Percentiles rank a stretch among this genome's conserved stretches.
Evolutionary conservation across 2,113 vertebrate species (phyloP).

Genomic region (Casuarius casuarius): DNA sequence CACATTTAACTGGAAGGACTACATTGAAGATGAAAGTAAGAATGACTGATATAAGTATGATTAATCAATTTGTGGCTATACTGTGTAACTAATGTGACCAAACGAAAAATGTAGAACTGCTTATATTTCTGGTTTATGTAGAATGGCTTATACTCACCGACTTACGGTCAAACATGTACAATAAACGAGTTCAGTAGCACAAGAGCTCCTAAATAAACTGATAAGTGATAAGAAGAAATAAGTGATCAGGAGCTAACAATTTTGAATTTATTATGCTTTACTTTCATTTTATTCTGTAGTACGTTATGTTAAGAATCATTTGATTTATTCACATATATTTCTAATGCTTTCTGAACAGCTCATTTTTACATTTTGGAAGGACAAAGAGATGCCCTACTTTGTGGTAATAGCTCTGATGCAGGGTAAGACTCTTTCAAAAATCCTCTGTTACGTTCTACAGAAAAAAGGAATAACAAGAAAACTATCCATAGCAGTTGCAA

Average conservation of each 20-base stretch:
- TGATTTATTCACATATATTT: slow-evolving; percentile 10
- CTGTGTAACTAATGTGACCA: not conserved
- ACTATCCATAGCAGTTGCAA: not conserved
- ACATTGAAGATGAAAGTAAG: slow-evolving; percentile 85
- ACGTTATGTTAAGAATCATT: not conserved
- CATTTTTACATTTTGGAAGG: slow-evolving; percentile 84
- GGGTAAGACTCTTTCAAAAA: slow-evolving; percentile 83
- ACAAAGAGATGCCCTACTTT: slow-evolving; percentile 88
- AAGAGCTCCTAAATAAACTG: not conserved
- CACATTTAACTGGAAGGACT: slow-evolving; percentile 85
- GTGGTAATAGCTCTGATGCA: slow-evolving; percentile 87
- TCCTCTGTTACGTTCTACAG: not conserved
- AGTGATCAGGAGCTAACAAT: not conserved
- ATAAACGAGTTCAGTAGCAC: not conserved
- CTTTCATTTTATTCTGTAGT: not conserved
- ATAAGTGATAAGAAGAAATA: too few species aligned
- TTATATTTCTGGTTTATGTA: not conserved
- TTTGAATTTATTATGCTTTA: not conserved
- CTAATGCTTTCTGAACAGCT: slow-evolving; percentile 72
- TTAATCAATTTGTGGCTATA: not conserved
- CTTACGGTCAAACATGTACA: not conserved
- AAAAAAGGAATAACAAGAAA: not conserved
- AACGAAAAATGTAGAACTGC: not conserved
- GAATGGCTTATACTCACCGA: not conserved
- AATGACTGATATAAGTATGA: slow-evolving; percentile 18